Evolutionary conservation across 2,888 invertebrate species (phyloP).

Genomic region (Standfussiana lucernea): DNA sequence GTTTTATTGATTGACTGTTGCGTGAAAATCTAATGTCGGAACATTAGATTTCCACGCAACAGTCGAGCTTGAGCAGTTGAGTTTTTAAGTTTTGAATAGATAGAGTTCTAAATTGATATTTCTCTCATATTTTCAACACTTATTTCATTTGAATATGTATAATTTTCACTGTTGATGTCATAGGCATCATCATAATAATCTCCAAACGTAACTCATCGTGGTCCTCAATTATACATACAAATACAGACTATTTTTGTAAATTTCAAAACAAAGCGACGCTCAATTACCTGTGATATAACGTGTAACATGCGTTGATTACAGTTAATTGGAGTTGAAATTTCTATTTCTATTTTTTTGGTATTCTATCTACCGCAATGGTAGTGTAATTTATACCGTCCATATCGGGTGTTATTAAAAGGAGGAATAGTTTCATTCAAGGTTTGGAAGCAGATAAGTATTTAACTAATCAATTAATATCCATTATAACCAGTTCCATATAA

Average conservation of each 20-base stretch:
- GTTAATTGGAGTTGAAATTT: slow-evolving; percentile 39
- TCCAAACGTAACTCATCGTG: background rate
- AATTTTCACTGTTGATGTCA: background rate
- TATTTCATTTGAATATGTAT: background rate
- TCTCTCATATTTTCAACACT: background rate
- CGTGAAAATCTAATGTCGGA: background rate
- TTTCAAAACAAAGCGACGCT: slow-evolving; percentile 32
- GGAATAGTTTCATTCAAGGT: slow-evolving; percentile 5
- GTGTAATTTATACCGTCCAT: slow-evolving; percentile 8
- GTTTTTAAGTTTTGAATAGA: background rate
- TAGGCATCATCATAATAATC: background rate
- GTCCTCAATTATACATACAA: slow-evolving; percentile 3
- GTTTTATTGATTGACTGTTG: slow-evolving; percentile 13
- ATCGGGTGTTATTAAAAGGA: slow-evolving; percentile 1
- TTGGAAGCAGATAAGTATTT: background rate
- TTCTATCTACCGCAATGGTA: slow-evolving; percentile 6
- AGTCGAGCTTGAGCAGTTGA: too few species aligned
- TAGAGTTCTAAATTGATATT: background rate
- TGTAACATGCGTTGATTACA: slow-evolving; percentile 24
- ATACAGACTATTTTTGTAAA: slow-evolving; percentile 1
- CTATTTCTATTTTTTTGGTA: slow-evolving; percentile 17
- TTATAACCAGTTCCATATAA: background rate
- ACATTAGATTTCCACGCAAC: too few species aligned
- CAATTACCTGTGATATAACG: slow-evolving; percentile 42
- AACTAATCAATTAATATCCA: slow-evolving; percentile 4